Percentiles rank a stretch among this genome's conserved stretches.
Evolutionary conservation across 2,113 vertebrate species (phyloP).

Genomic region (Halichoerus grypus): DNA sequence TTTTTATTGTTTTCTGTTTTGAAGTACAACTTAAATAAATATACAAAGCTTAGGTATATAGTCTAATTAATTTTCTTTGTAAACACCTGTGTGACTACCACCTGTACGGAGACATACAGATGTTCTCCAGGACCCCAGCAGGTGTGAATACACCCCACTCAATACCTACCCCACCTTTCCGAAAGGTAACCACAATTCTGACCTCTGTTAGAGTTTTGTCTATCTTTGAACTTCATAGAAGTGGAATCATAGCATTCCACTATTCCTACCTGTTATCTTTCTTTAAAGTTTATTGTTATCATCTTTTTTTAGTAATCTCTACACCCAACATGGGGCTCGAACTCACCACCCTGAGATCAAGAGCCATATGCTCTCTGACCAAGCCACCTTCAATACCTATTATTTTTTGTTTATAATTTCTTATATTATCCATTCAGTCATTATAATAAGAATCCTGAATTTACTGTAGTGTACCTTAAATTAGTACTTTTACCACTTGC

Average conservation of each 20-base stretch:
- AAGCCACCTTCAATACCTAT: neutral
- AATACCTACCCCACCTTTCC: neutral
- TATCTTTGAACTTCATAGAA: neutral
- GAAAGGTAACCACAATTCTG: neutral
- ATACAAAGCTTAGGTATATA: neutral
- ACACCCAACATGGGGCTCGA: neutral
- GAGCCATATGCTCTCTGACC: neutral
- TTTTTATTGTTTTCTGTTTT: neutral
- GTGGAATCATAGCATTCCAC: neutral
- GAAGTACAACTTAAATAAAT: neutral
- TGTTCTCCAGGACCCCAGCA: neutral
- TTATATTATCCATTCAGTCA: neutral
- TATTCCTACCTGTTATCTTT: neutral
- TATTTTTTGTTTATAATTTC: neutral
- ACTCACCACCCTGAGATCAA: neutral
- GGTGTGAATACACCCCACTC: no score
- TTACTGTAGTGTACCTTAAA: neutral
- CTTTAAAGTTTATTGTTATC: neutral
- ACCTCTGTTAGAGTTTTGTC: neutral
- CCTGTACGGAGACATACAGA: neutral
- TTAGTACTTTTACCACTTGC: neutral
- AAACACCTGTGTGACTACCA: neutral
- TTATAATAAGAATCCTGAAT: neutral
- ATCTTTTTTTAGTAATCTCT: neutral
- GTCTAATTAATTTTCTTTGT: neutral